Conservation (phyloP, 64 coral and sea anemone genomes). For the Astreopora myriophthalma region DNA sequence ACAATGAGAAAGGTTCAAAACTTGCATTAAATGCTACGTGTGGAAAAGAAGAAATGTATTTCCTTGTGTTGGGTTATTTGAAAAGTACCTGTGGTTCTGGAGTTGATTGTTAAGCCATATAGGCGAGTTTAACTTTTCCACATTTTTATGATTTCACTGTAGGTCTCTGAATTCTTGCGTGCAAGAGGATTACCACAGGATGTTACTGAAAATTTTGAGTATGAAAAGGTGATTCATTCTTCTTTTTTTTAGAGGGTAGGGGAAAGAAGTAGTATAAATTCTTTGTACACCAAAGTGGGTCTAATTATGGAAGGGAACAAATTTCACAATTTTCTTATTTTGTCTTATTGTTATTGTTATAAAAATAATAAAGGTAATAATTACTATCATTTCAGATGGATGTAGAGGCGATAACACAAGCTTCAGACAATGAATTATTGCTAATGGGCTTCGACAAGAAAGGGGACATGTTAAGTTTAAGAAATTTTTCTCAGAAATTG, state of each 20-base stretch:
- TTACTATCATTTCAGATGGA: constrained; percentile 53
- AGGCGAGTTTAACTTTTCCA: background rate
- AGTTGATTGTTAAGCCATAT: background rate
- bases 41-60: background rate
- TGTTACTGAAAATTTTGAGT: constrained; percentile 18
- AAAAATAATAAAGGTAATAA: background rate
- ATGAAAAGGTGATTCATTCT: background rate
- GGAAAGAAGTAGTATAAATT: background rate
- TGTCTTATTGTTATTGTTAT: background rate
- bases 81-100: background rate
- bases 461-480: constrained; percentile 50
- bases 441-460: constrained; percentile 47
- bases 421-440: constrained; percentile 33
- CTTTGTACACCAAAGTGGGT: background rate
- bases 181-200: background rate
- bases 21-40: no score
- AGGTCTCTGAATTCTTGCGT: constrained; percentile 1
- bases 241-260: background rate
- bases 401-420: constrained; percentile 54
- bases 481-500: constrained; percentile 6
- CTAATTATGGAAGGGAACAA: background rate
- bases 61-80: background rate
- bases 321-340: no score
- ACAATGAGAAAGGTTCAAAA: background rate
- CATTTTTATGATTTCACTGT: background rate